Conservation (phyloP, 2,888 invertebrate species). For the Leucania comma region DNA sequence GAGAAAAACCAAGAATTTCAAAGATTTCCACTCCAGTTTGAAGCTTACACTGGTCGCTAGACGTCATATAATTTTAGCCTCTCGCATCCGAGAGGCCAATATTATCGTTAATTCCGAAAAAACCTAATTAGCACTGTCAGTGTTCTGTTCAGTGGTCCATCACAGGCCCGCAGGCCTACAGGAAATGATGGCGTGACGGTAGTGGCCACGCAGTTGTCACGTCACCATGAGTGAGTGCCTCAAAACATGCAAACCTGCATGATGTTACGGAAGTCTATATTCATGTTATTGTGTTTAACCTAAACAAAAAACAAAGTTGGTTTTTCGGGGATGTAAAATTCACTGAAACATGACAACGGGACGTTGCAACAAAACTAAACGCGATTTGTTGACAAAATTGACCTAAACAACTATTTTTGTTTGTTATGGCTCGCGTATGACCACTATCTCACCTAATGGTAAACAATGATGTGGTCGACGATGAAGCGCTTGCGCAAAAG, state of each 20-base stretch:
- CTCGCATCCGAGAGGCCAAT: not conserved
- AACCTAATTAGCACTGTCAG: not conserved
- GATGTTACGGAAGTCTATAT: not conserved
- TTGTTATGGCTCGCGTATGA: too few relatives aligned
- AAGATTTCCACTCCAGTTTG: not conserved
- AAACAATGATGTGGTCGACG: too few relatives aligned
- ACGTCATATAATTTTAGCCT: not conserved
- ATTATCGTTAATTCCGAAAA: not conserved
- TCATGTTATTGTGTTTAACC: not conserved
- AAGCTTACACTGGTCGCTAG: too few relatives aligned
- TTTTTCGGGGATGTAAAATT: too few relatives aligned
- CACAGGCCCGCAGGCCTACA: not conserved
- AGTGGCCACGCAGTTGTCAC: constrained; percentile 32
- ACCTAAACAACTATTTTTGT: too few relatives aligned
- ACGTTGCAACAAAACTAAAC: too few relatives aligned
- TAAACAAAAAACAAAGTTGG: not conserved
- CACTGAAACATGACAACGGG: too few relatives aligned
- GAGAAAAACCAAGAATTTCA: too few relatives aligned
- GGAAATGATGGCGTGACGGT: constrained; percentile 21
- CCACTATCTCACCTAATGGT: too few relatives aligned
- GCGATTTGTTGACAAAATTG: too few relatives aligned
- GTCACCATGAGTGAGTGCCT: constrained; percentile 17
- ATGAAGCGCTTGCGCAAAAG: too few relatives aligned
- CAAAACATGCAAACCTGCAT: constrained; percentile 29
- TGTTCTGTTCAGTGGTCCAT: not conserved